Percentiles rank a stretch among this genome's conserved stretches.
Evolutionary conservation across 2,797 vertebrate species (phyloP).

Genomic region (Sitta carolinensis): DNA sequence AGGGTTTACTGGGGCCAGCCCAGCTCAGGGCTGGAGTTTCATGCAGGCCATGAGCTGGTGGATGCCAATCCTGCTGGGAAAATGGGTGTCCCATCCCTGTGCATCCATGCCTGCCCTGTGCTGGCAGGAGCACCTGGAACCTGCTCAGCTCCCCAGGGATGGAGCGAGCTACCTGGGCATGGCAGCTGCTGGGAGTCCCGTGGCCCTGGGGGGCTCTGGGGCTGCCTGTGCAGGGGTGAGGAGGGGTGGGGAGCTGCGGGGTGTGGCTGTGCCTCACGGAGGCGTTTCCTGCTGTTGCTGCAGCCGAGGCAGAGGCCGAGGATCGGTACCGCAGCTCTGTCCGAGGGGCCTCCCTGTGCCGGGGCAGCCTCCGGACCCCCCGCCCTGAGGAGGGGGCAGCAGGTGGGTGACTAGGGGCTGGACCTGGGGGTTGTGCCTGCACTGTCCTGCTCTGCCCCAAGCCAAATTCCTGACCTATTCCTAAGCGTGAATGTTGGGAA

Average conservation of each 20-base stretch:
- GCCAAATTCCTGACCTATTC: neutral
- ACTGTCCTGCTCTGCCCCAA: neutral
- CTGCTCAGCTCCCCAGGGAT: neutral
- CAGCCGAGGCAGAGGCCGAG: constrained; percentile 80
- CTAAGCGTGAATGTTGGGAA: accelerated
- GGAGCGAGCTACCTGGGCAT: neutral
- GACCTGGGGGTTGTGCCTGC: too few species aligned
- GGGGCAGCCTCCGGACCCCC: neutral
- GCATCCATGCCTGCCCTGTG: neutral
- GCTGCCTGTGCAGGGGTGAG: accelerated
- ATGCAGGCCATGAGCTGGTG: neutral
- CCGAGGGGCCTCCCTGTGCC: neutral
- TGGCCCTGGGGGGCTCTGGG: neutral
- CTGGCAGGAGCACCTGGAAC: neutral
- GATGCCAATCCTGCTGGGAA: neutral
- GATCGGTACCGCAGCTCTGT: constrained; percentile 70
- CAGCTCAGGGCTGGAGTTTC: neutral
- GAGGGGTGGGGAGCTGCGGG: neutral
- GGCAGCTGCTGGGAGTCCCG: neutral
- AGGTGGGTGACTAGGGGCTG: neutral
- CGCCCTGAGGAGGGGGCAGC: constrained; percentile 25
- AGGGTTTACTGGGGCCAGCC: neutral
- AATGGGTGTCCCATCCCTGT: neutral
- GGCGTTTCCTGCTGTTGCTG: constrained; percentile 60
- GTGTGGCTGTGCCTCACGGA: accelerated